Evolutionary conservation across 2,113 vertebrate genomes (phyloP), one percentile per base, ranked within the genome.

Genomic region (Chlorodrepanis virens): DNA sequence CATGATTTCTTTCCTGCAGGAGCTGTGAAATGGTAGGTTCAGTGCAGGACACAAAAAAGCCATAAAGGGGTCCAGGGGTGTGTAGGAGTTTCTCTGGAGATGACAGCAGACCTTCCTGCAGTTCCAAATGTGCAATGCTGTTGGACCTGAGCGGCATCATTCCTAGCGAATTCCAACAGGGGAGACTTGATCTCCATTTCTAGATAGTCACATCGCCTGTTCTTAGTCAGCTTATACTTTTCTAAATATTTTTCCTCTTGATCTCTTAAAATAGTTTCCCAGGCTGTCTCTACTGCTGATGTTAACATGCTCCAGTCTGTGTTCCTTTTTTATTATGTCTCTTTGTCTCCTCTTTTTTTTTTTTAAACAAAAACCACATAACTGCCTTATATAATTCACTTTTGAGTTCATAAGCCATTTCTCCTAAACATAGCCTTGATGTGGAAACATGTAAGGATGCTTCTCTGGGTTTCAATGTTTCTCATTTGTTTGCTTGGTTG

Each of bases 181-280:
- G n/a, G 29, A 82, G 60, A 86, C 42, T 95, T 85, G 61, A 53
- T 87, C 65, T 88, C 79, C 17, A 64, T 91, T 94, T 95, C 95
- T 92, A 94, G 89, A 80, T 79, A 67, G 72, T 65, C 59, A 50
- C 64, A 37, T 87, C 15, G 81, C 69, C 88, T 97, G 92, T 80
- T 97, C 87, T 97, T 93, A 93, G 93, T 96, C 94, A 96, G 25
- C 54, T 91, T 65, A 47, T 75, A 86, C 37, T 80, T 87, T 88
- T 96, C 82, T 76, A 95, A 89, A 95, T 92, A 79, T 88, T 96
- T 97, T 96, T 70, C 67, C 56, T 80, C 79, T 82, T 96, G 60
- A 94, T 90, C 33, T 96, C 80, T 54, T 75, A 81, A 93, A 96
- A 95, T 94, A 94, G 76, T 94, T 96, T 96, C 90, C 81, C 88